These are phyloP conservation scores for Pelosia muscerda DNA, from an alignment of 2,888 invertebrate species.

Conservation along the genomic window DNA sequence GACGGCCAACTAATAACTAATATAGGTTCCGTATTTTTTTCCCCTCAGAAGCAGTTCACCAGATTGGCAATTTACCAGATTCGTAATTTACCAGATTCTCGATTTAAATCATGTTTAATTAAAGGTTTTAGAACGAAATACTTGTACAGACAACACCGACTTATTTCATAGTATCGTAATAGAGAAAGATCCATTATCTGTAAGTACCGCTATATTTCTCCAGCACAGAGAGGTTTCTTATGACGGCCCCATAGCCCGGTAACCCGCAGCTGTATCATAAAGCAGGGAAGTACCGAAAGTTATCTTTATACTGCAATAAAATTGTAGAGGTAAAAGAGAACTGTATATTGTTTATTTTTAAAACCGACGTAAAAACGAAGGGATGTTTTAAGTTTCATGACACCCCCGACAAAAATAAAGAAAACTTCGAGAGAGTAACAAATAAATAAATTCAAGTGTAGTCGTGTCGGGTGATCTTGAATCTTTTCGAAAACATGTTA, in stretches of 20 bases:
- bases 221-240: neutral
- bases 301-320: neutral
- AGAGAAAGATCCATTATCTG: constrained; percentile 4
- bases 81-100: too few species aligned
- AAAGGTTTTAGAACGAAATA: neutral
- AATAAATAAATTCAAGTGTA: too few species aligned
- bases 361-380: too few species aligned
- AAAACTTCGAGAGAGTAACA: too few species aligned
- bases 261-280: neutral
- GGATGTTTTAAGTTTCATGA: too few species aligned
- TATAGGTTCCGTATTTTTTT: too few species aligned
- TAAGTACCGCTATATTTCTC: constrained; percentile 7
- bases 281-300: neutral
- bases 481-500: too few species aligned
- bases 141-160: neutral
- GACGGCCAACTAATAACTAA: too few species aligned
- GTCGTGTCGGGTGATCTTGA: too few species aligned
- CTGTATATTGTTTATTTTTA: neutral
- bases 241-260: neutral
- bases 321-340: neutral
- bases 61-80: too few species aligned
- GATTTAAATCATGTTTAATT: neutral
- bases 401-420: too few species aligned
- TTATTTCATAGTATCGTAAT: neutral
- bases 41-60: too few species aligned